These are phyloP conservation scores for Balearica regulorum DNA, from an alignment of 2,797 vertebrate species.

Conservation along the genomic window DNA sequence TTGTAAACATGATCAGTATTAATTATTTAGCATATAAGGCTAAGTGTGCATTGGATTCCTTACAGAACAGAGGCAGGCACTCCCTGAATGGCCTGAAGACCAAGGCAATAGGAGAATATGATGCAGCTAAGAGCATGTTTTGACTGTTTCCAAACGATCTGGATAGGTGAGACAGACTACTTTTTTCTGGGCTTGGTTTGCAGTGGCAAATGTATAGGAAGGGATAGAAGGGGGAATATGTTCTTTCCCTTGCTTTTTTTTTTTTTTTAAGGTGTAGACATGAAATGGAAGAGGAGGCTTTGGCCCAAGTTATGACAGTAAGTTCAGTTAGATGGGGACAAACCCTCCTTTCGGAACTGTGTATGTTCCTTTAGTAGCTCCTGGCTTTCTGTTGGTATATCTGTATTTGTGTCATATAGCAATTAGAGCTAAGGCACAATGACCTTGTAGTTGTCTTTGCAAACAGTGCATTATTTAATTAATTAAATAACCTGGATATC, in stretches of 20 bases:
- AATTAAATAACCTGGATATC: background rate
- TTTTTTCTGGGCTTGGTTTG: background rate
- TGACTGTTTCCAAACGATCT: background rate
- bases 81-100: background rate
- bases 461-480: background rate
- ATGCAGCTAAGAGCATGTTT: background rate
- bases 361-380: background rate
- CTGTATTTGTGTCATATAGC: accelerated
- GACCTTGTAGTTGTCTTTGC: background rate
- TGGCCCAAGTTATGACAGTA: background rate
- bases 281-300: background rate
- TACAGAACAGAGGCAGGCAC: background rate
- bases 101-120: background rate
- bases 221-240: background rate
- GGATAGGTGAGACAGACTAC: background rate
- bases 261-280: background rate
- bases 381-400: background rate
- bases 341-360: background rate
- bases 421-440: background rate
- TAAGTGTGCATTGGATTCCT: background rate
- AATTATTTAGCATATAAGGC: background rate
- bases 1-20: background rate
- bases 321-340: background rate
- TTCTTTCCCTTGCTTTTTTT: background rate
- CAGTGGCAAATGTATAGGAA: background rate